Evolutionary conservation across 2,797 vertebrate genomes (phyloP), one percentile per base, ranked within the genome.

Genomic region (Catamblyrhynchus diadema): DNA sequence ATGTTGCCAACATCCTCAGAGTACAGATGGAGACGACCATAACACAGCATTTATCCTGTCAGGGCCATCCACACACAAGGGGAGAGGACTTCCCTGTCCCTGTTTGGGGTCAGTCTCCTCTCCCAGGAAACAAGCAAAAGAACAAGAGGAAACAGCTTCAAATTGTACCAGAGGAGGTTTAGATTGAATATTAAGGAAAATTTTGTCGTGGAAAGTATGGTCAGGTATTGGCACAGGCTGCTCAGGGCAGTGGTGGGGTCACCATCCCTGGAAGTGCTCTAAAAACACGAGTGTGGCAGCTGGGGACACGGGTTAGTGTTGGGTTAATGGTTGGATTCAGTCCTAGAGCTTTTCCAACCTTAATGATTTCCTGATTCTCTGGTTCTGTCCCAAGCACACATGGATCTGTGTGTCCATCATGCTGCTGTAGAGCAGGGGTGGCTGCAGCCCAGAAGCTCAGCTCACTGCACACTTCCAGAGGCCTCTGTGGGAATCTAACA

Each of bases 21-120:
- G 30, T 6, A 45, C 0, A 2, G 42, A 20, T 1, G 1, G 20
- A 2, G 3, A 37, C 50, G 41, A 35, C 9, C 16, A 9, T 3
- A 44, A 86, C 16, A 14, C 47, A 65, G 41, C 57, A n/a, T 28
- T 66, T 62, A 41, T 48, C 30, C 54, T 73, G 47, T 41, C 28
- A n/a, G 51, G 71, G 50, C 33, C 3, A 1, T 18, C 50, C 42
- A n/a, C 3, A 28, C 4, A 22, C 1, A 1, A 20, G 8, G 18
- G 35, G 57, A 75, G 35, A 72, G 56, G 16, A 60, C 4, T 10
- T 27, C 70, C 50, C 70, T 51, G 25, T 39, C 12, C 50, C 37
- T 45, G 3, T 21, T 1, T 51, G 51, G n/a, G 50, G 12, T 51
- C 30, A 16, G 33, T 11, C 64, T 51, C 21, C 37, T 75, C 25